Evolutionary conservation across 2,113 vertebrate genomes (phyloP).

Genomic region (Dasyprocta punctata): DNA sequence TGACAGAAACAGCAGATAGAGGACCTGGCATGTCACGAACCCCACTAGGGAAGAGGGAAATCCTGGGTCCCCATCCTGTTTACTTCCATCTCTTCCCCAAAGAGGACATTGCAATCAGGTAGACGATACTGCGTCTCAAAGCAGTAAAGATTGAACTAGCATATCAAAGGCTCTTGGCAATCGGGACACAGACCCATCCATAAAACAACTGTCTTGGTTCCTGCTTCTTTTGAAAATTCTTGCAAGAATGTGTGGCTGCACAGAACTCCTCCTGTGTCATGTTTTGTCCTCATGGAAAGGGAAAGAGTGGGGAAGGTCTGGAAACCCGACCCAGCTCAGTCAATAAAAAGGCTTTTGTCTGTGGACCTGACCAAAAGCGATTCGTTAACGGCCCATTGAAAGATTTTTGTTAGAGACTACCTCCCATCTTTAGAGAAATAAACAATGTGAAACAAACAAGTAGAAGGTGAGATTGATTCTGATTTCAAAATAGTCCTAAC

Average conservation of each 20-base stretch:
- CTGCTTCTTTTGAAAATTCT: neutral
- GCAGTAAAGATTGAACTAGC: neutral
- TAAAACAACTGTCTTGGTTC: neutral
- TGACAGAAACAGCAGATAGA: neutral
- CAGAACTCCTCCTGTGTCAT: neutral
- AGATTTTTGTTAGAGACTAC: slow-evolving; percentile 35
- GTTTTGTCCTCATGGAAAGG: slow-evolving; percentile 36
- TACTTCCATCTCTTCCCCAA: neutral
- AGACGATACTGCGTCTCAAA: neutral
- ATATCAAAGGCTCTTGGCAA: neutral
- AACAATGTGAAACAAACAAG: slow-evolving; percentile 65
- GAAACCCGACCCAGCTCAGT: neutral
- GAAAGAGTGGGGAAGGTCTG: neutral
- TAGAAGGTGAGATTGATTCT: slow-evolving; percentile 25
- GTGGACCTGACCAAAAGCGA: slow-evolving; percentile 63
- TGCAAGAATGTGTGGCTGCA: neutral
- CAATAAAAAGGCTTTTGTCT: slow-evolving; percentile 74
- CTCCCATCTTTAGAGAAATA: slow-evolving; percentile 52
- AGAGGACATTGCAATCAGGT: neutral
- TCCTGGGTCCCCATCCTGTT: neutral
- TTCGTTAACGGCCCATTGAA: slow-evolving; percentile 50
- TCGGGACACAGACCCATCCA: neutral
- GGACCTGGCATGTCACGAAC: neutral
- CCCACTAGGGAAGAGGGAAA: neutral
- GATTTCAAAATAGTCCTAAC: neutral